Base-by-base conservation (phyloP, 1,140 invertebrate species). In the Ephestia elutella region DNA sequence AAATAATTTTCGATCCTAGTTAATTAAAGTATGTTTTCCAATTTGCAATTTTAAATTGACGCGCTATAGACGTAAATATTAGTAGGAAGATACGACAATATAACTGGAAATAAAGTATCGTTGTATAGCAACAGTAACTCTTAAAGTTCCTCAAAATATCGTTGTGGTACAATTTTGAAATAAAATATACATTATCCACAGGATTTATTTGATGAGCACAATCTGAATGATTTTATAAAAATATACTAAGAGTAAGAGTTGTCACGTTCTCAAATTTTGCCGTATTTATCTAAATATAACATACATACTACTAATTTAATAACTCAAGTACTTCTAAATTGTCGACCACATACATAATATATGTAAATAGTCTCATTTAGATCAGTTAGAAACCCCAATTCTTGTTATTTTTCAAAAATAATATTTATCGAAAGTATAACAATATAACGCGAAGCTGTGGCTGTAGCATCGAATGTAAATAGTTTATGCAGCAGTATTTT, bases 131-230 rank as follows among this genome's bases (percentile, higher is more conserved):
- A 44, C 13, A 44, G 48, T 17, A 51, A 56, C 20, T 56, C n/a
- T 63, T 57, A 57, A 65, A 68, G 71, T 74, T 71, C 65, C 72
- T 69, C 50, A 49, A 58, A 57, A 65, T 58, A 49, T 74, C 70
- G 66, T 75, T 68, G 68, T 77, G 71, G 70, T 78, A 73, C 64
- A 62, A 69, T 70, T 77, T 73, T 38, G n/a, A n/a, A n/a, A 15
- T 65, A 68, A 68, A 66, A 57, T 72, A 72, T 67, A 69, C 63
- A 66, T 49, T 28, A 25, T n/a, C 28, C 53, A 21, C 28, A 35
- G 49, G 38, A 54, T 30, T 54, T 28, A 59, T 54, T 59, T 59
- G 35, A 32, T 50, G 44, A 56, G 5, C 48, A 51, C 50, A 28
- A 35, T 59, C 19, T 53, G 19, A 53, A 49, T 50, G 18, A 53